Percentiles rank a stretch among this genome's conserved stretches.
Evolutionary conservation across 2,797 vertebrate genomes (phyloP).

Genomic region (Bovichtus diacanthus): DNA sequence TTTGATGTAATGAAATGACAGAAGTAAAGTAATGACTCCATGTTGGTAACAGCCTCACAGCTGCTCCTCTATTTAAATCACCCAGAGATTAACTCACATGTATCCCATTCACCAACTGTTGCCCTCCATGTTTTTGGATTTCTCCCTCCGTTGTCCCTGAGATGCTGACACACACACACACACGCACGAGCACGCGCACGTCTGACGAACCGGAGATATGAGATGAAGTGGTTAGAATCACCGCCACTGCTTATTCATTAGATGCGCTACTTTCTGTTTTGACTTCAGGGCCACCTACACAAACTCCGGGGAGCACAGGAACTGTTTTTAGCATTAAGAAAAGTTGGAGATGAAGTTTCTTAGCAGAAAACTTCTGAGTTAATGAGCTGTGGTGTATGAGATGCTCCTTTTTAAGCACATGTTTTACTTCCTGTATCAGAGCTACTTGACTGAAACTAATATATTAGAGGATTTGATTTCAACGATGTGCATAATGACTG

Average conservation of each 20-base stretch:
- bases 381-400: slow-evolving; percentile 62
- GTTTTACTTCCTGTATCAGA: slow-evolving; percentile 36
- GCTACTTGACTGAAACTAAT: slow-evolving; percentile 15
- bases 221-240: slow-evolving; percentile 46
- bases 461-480: slow-evolving; percentile 9
- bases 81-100: slow-evolving; percentile 64
- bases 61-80: slow-evolving; percentile 57
- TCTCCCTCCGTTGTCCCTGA: slow-evolving; percentile 19
- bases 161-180: not conserved
- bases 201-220: slow-evolving; percentile 30
- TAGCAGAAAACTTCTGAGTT: slow-evolving; percentile 42
- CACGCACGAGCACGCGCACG: not conserved
- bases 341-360: slow-evolving; percentile 45
- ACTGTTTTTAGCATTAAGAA: slow-evolving; percentile 55
- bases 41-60: slow-evolving; percentile 61
- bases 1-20: slow-evolving; percentile 50
- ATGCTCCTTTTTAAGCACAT: slow-evolving; percentile 30
- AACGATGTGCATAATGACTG: slow-evolving; percentile 5
- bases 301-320: slow-evolving; percentile 36
- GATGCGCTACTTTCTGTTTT: slow-evolving; percentile 25
- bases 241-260: slow-evolving; percentile 59
- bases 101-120: slow-evolving; percentile 69
- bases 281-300: slow-evolving; percentile 62
- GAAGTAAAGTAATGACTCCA: slow-evolving; percentile 56
- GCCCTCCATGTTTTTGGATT: slow-evolving; percentile 32